A percentile compares a stretch with the other conserved stretches of the same genome.
phyloP scores from a whole-genome alignment of 2,888 invertebrate genomes.

The Ptychoptera contaminata region DNA sequence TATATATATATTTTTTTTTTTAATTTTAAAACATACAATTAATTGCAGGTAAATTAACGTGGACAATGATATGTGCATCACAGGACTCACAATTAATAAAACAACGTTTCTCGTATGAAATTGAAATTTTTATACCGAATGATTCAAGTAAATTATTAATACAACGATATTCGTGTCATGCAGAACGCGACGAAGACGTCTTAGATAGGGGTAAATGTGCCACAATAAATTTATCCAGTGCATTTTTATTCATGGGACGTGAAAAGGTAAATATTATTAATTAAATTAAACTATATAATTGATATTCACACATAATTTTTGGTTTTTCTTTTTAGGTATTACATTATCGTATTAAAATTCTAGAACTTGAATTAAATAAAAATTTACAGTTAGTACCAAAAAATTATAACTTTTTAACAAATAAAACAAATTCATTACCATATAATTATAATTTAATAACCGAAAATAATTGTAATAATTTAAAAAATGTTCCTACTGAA shows the following conservation, averaged over 20 bases:
- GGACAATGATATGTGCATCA: conserved; percentile 25
- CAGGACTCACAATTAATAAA: conserved; percentile 20
- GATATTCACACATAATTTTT: background rate
- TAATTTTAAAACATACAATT: no score
- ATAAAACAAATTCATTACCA: background rate
- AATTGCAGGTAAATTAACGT: conserved; percentile 16
- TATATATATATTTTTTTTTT: no score
- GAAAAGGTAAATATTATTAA: conserved; percentile 18
- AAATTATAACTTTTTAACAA: conserved; percentile 4
- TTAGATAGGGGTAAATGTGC: conserved; percentile 27
- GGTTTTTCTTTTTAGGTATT: conserved; percentile 15
- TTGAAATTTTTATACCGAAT: conserved; percentile 23
- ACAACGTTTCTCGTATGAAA: conserved; percentile 25
- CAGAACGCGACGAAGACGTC: conserved; percentile 27
- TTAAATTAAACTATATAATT: background rate
- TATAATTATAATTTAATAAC: background rate
- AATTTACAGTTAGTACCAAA: conserved; percentile 12
- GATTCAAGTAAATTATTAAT: conserved; percentile 24
- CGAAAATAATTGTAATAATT: background rate
- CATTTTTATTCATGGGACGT: conserved; percentile 20
- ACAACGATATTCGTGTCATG: conserved; percentile 28
- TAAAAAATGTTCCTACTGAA: background rate
- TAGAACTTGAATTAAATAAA: conserved; percentile 17
- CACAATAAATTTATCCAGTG: conserved; percentile 20
- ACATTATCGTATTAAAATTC: conserved; percentile 21